These are phyloP conservation scores for Stichodactyla mertensii DNA, from an alignment of 64 coral and sea anemone genomes.

Conservation along the genomic window DNA sequence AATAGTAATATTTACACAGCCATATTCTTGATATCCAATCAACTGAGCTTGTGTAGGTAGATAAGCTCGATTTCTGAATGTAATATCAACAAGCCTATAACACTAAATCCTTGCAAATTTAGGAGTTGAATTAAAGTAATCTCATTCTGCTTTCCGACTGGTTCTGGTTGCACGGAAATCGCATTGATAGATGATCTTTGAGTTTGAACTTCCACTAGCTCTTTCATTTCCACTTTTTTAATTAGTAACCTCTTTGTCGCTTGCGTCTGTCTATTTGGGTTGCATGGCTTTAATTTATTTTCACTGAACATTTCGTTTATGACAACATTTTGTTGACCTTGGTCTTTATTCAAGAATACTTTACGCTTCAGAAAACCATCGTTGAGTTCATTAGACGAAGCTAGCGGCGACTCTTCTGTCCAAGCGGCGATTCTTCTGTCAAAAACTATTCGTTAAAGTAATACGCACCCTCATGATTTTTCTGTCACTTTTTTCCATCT, in stretches of 20 bases:
- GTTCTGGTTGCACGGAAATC: not conserved
- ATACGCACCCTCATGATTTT: too few species aligned
- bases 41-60: not conserved
- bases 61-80: not conserved
- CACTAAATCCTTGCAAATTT: not conserved
- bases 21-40: not conserved
- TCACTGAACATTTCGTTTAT: not conserved
- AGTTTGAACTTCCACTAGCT: too few species aligned
- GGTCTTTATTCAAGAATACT: too few species aligned
- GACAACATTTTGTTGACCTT: not conserved
- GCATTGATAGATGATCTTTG: not conserved
- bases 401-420: too few species aligned
- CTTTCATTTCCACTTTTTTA: not conserved
- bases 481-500: too few species aligned
- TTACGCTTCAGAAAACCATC: too few species aligned
- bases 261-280: not conserved
- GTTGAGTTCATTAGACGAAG: too few species aligned
- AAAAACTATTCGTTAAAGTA: too few species aligned
- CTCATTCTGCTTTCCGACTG: too few species aligned
- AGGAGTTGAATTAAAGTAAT: too few species aligned
- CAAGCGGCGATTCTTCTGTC: too few species aligned
- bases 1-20: not conserved
- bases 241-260: not conserved
- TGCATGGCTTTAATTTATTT: not conserved
- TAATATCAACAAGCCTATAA: not conserved